phyloP scores from a whole-genome alignment of 2,113 vertebrate species.

The Globicephala melas region DNA sequence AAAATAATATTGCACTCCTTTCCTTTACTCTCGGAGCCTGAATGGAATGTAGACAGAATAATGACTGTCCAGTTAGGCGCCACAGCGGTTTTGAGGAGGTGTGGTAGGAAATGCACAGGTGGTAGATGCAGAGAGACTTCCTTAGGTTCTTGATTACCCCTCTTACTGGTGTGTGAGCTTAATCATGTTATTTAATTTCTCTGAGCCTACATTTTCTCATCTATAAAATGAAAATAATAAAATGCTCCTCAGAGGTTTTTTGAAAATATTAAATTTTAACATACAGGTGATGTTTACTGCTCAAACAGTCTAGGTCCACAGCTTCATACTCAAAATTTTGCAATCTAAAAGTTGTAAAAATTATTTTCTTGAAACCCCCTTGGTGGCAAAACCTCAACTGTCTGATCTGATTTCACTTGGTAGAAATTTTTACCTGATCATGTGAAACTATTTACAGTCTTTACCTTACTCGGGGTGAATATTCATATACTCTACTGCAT shows the following conservation, averaged over 20 bases:
- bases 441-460: neutral
- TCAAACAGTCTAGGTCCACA: constrained; percentile 1
- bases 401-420: neutral
- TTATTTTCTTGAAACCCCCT: neutral
- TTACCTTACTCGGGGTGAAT: neutral
- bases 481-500: neutral
- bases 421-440: neutral
- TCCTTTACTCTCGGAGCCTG: neutral
- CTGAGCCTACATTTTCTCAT: neutral
- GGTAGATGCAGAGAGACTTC: neutral
- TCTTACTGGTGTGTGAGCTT: neutral
- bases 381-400: neutral
- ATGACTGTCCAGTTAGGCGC: neutral
- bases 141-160: neutral
- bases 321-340: neutral
- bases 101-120: accelerated
- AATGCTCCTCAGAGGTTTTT: constrained; percentile 27
- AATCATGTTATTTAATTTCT: constrained; percentile 34
- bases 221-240: constrained; percentile 39
- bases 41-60: neutral
- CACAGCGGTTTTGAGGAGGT: neutral
- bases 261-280: constrained; percentile 42
- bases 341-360: neutral
- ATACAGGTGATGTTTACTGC: neutral
- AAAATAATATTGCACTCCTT: neutral